Conservation (phyloP, 1,140 invertebrate genomes). For the Anadara kagoshimensis region DNA sequence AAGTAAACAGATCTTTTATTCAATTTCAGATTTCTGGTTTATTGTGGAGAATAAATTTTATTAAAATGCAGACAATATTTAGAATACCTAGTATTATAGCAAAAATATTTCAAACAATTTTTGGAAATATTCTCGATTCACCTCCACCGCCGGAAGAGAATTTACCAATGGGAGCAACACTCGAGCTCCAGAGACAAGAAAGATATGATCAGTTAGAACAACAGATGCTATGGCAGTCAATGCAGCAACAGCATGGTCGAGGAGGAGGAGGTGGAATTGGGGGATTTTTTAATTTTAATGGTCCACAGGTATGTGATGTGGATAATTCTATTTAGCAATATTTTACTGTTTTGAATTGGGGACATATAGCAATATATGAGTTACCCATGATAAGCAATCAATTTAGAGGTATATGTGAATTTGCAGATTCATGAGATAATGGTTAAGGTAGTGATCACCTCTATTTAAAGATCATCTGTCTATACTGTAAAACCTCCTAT, state of each 20-base stretch:
- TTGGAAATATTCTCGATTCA: conserved; percentile 74
- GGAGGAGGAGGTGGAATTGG: conserved; percentile 5
- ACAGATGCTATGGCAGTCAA: conserved; percentile 70
- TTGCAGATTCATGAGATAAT: too few relatives aligned
- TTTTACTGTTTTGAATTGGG: too few relatives aligned
- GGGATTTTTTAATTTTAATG: conserved; percentile 23
- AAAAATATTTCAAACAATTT: conserved; percentile 63
- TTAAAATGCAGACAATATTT: conserved; percentile 72
- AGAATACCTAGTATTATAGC: conserved; percentile 74
- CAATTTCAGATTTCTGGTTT: conserved; percentile 74
- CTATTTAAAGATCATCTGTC: too few relatives aligned
- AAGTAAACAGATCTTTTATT: conserved; percentile 7
- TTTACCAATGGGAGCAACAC: conserved; percentile 75
- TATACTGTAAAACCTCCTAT: too few relatives aligned
- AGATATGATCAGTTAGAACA: conserved; percentile 77
- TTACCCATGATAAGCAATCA: too few relatives aligned
- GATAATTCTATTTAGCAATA: too few relatives aligned
- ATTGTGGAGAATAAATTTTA: conserved; percentile 75
- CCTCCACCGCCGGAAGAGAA: conserved; percentile 68
- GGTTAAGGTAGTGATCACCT: too few relatives aligned
- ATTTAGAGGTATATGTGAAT: too few relatives aligned
- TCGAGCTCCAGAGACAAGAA: conserved; percentile 77
- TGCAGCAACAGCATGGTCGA: conserved; percentile 39
- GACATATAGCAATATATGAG: too few relatives aligned
- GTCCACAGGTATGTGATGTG: conserved; percentile 17